Evolutionary conservation across 2,113 vertebrate species (phyloP).

Genomic region (Entosphenus tridentatus): DNA sequence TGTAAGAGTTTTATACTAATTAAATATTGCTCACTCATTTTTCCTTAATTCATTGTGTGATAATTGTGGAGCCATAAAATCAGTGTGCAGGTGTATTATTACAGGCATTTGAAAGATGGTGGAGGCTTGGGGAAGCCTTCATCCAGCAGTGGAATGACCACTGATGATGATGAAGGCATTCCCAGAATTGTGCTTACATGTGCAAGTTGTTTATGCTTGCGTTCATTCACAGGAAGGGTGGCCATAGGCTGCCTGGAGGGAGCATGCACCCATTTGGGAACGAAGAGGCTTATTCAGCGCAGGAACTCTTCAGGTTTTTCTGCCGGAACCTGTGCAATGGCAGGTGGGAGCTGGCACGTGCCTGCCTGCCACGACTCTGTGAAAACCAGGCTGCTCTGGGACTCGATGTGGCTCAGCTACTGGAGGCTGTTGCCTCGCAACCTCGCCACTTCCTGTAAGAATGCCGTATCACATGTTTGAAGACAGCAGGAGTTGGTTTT

Average conservation of each 20-base stretch:
- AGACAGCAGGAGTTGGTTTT: not conserved
- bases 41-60: too few relatives aligned
- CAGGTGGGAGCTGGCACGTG: conserved; percentile 60
- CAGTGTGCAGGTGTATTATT: too few relatives aligned
- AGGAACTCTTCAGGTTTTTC: conserved; percentile 49
- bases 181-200: too few relatives aligned
- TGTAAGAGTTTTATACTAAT: too few relatives aligned
- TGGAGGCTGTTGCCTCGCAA: conserved; percentile 38
- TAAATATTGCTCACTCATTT: too few relatives aligned
- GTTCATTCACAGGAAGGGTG: too few relatives aligned
- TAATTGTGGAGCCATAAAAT: too few relatives aligned
- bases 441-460: conserved; percentile 35
- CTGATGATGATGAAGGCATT: too few relatives aligned
- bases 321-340: conserved; percentile 37
- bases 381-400: conserved; percentile 20
- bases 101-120: too few relatives aligned
- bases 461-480: not conserved
- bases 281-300: conserved; percentile 40
- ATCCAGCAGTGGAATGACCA: too few relatives aligned
- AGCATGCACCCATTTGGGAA: conserved; percentile 42
- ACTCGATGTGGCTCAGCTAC: conserved; percentile 27
- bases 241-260: not conserved
- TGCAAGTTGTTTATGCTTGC: too few relatives aligned
- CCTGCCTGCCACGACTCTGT: conserved; percentile 52
- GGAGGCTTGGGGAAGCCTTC: too few relatives aligned